Base-by-base conservation (phyloP, 1,140 invertebrate genomes). In the Pinna nobilis region DNA sequence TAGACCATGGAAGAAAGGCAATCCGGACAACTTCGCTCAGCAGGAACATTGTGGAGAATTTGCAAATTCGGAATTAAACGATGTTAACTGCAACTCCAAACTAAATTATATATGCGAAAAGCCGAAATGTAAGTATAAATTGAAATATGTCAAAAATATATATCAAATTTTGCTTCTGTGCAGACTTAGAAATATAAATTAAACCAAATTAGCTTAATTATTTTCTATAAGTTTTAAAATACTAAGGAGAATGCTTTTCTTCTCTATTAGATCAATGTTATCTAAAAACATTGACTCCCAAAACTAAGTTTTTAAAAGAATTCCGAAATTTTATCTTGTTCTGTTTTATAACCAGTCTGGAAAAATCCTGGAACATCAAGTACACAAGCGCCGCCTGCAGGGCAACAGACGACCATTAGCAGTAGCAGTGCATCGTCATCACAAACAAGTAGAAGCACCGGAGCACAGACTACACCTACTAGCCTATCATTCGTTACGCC, bases 41-140 rank as follows among this genome's bases (percentile, higher is more conserved):
- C 28, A n/a, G 0, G 73, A 75, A 75, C 73, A 75, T 39, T 75
- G 73, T 51, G 73, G 66, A 2, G 73, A 75, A 49, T 65, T 75
- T 35, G 67, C 67, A 3, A 75, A 75, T 32, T 30, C 37, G 1
- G 67, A 70, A 49, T 50, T 75, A 6, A 75, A 75, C 47, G 73
- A 75, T 30, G 50, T 70, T 41, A 69, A 75, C 23, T 75, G 73
- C 66, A 65, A 64, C 47, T 30, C 53, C 15, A 60, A 67, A 6
- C 51, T 70, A 18, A 68, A 68, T 15, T 75, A 70, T 49, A 49
- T 75, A 3, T 75, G 73, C 67, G 67, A 75, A 33, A 75, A 75
- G 30, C 67, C 67, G n/a, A 75, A 75, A 59, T 75, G 67, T 74
- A 69, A 64, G 72, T 68, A 18, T n/a, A 9, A 23, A 13, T 2